Percentiles rank a stretch among this genome's conserved stretches.
These are phyloP conservation scores for Thalassoma bifasciatum DNA, from an alignment of 2,113 vertebrate species.

Conservation along the genomic window DNA sequence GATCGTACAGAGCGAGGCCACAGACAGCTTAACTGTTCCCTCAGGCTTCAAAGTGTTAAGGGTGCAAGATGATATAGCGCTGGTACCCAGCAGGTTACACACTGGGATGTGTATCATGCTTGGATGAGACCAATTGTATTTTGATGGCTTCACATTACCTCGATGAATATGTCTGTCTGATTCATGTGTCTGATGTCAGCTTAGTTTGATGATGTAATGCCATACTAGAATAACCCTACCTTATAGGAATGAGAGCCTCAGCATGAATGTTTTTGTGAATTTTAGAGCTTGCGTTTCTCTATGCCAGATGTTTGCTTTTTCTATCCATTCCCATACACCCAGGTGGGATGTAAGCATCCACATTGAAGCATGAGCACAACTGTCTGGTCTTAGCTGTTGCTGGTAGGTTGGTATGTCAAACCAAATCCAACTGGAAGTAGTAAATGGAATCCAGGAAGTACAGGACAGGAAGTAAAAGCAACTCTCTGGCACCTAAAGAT, in stretches of 20 bases:
- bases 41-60: constrained; percentile 55
- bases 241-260: neutral
- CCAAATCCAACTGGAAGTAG: too few species aligned
- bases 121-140: constrained; percentile 43
- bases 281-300: neutral
- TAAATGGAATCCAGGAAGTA: too few species aligned
- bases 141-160: constrained; percentile 49
- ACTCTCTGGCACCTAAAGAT: too few species aligned
- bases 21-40: constrained; percentile 70
- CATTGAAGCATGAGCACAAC: too few species aligned
- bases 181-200: constrained; percentile 13
- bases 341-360: too few species aligned
- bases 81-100: constrained; percentile 39
- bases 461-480: too few species aligned
- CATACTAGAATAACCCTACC: neutral
- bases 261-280: constrained; percentile 8
- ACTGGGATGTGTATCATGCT: constrained; percentile 28
- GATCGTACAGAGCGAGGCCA: constrained; percentile 31
- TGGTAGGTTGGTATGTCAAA: too few species aligned
- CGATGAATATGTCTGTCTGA: neutral
- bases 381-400: too few species aligned
- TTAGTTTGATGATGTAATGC: neutral
- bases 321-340: too few species aligned
- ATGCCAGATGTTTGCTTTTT: neutral
- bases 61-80: constrained; percentile 46